Evolutionary conservation across 2,888 invertebrate species (phyloP).

Genomic region (Torymus tubicola): DNA sequence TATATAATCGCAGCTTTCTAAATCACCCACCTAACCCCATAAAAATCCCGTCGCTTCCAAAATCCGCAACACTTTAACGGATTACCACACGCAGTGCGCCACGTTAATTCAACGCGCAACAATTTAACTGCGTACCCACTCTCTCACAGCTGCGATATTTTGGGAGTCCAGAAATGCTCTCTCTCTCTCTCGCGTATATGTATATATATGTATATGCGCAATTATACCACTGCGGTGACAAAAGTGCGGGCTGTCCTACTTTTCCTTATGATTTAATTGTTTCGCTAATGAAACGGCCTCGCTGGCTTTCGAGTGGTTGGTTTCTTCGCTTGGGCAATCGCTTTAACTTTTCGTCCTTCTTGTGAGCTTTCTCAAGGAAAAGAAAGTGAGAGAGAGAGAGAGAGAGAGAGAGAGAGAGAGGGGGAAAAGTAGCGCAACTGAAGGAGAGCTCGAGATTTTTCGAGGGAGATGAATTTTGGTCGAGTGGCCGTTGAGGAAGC

Average conservation of each 20-base stretch:
- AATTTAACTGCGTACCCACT: slow-evolving; percentile 58
- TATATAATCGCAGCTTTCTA: too few species aligned
- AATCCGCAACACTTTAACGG: not conserved
- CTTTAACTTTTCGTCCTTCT: slow-evolving; percentile 15
- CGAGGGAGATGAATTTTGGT: not conserved
- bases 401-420: too few species aligned
- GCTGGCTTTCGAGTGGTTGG: slow-evolving; percentile 13
- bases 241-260: slow-evolving; percentile 53
- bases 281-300: slow-evolving; percentile 61
- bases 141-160: slow-evolving; percentile 40
- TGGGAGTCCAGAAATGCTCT: not conserved
- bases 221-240: not conserved
- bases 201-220: too few species aligned
- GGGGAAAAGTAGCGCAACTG: too few species aligned
- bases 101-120: slow-evolving; percentile 54
- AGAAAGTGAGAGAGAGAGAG: too few species aligned
- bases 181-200: too few species aligned
- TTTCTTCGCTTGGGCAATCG: slow-evolving; percentile 6
- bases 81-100: slow-evolving; percentile 1
- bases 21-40: too few species aligned
- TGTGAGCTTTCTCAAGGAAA: too few species aligned
- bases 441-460: not conserved
- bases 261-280: slow-evolving; percentile 65
- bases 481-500: not conserved
- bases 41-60: too few species aligned